Base-by-base conservation (phyloP, 2,797 vertebrate genomes). In the Pipistrellus kuhlii region DNA sequence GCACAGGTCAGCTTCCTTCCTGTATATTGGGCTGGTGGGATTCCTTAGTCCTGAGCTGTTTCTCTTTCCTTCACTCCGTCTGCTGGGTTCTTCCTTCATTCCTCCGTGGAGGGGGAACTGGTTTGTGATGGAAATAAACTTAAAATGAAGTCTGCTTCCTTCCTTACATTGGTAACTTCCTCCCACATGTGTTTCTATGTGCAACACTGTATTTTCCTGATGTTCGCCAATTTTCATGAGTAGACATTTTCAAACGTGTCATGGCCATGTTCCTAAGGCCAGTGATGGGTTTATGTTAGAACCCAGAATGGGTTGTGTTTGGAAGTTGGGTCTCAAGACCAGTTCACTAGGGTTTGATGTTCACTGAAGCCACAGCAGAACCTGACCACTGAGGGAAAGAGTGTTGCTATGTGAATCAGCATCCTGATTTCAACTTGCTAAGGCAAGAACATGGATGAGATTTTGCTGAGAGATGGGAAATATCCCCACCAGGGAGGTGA, bases 11-110 rank as follows among this genome's bases (percentile, higher is more conserved):
- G 75, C 15, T 82, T 88, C 72, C 0, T 10, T 72, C 51, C 57
- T 78, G 35, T 85, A 18, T 8, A 95, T 87, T 12, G 88, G 21
- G 27, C 64, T 94, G 11, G 5, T 48, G 0, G 53, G n/a, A 25
- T 59, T 75, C 81, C n/a, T 23, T n/a, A 7, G 0, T 2, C 38
- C 18, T 0, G 92, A 13, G 68, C 64, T 48, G 71, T 15, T 71
- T 90, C 75, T 59, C 17, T 71, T 55, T 0, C 23, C 21, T 9
- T 75, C 14, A n/a, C 17, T 88, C 76, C 55, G 13, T 51, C 15
- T 84, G 44, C 44, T 85, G 53, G 32, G 11, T 21, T 92, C 14
- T 95, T 95, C 59, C 32, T 57, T 75, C 57, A 71, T 96, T 91
- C 85, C 11, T 51, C 8, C 7, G 13, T 13, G 27, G 57, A 93